These are phyloP conservation scores for Keiferia lycopersicella DNA, from an alignment of 2,888 invertebrate species.

Conservation along the genomic window DNA sequence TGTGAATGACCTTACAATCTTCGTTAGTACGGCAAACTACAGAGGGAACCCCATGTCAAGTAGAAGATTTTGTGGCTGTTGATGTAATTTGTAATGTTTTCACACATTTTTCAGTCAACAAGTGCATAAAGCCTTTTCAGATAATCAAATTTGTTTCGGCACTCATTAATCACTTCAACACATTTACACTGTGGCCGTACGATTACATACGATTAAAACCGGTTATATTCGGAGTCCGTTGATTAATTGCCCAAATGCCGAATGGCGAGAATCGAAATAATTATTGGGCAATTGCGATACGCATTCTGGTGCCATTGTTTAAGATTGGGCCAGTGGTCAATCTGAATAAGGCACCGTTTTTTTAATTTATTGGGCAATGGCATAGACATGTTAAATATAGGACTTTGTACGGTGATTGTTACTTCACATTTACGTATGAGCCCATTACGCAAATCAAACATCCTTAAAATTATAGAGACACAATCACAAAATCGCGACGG, in stretches of 20 bases:
- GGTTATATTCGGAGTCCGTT: slow-evolving; percentile 26
- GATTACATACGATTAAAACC: slow-evolving; percentile 55
- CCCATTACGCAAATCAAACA: no score
- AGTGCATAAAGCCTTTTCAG: slow-evolving; percentile 54
- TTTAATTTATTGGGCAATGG: slow-evolving; percentile 38
- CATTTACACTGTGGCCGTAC: slow-evolving; percentile 62
- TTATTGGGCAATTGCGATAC: slow-evolving; percentile 49
- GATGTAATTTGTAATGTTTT: no score
- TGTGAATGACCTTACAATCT: no score
- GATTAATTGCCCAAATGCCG: slow-evolving; percentile 41
- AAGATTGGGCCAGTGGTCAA: slow-evolving; percentile 38
- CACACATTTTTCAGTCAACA: slow-evolving; percentile 19
- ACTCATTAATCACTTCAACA: slow-evolving; percentile 75
- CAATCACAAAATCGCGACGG: no score
- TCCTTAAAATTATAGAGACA: no score
- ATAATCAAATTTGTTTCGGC: slow-evolving; percentile 70
- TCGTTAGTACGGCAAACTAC: no score
- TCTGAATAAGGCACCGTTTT: slow-evolving; percentile 29
- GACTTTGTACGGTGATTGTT: not conserved
- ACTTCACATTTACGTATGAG: no score
- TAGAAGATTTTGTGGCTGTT: no score
- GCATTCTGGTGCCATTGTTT: slow-evolving; percentile 48
- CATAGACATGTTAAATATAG: not conserved
- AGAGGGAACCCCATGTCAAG: no score
- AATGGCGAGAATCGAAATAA: slow-evolving; percentile 61